Evolutionary conservation across 1,140 invertebrate genomes (phyloP), one percentile per base, ranked within the genome.

Genomic region (Saccostrea glomerata): DNA sequence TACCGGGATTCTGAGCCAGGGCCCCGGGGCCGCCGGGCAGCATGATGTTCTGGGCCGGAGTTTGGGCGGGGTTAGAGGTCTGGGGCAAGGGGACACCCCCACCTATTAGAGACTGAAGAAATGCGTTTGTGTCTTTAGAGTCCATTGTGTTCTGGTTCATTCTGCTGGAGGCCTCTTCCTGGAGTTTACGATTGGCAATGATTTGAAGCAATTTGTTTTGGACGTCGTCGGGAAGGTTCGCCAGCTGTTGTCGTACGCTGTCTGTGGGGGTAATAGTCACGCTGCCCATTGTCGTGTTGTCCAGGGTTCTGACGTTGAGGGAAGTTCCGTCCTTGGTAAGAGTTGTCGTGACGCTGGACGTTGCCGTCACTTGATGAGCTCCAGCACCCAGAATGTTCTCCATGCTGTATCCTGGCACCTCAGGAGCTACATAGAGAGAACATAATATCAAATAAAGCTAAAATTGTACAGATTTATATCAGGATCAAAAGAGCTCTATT

Each of bases 261-360:
- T 86, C 83, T 11, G 15, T 86, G 20, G 87, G 82, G 25, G 82
- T 73, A 1, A 91, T 86, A n/a, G 88, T 91, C 47, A 92, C 88
- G 84, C 85, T 91, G 36, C 89, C 91, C 87, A 92, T 90, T 23
- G 55, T 85, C 0, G 90, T 90, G 70, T 91, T 92, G 60, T 91
- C 90, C 6, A 85, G 40, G 17, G 90, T 90, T 47, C 89, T 84
- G n/a, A 87, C 82, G 55, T 70, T 87, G 55, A 90, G 58, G 60
- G 89, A 85, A 0, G 87, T 82, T 55, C 87, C 70, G 2, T 77
- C 70, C 25, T 77, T 77, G 23, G 70, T 66, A 23, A n/a, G 60
- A 20, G 87, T 87, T 15, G 89, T 60, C 23, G 63, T 89, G 58
- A 84, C 66, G 55, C n/a, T 77, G 66, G 70, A 47, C 7, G 23